Conservation (phyloP, 1,140 invertebrate genomes). For the Drusus annulatus region DNA sequence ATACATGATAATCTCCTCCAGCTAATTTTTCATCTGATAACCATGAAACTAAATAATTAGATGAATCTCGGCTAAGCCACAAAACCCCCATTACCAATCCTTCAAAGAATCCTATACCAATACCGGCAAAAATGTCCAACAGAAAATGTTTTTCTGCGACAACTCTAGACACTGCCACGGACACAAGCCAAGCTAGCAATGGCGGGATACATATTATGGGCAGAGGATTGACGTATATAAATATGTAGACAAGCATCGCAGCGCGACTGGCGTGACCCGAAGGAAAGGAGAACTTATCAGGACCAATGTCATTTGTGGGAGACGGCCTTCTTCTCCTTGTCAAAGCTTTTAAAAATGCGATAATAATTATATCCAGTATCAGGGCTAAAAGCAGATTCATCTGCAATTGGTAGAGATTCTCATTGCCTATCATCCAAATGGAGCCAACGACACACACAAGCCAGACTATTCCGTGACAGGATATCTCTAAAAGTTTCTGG, state of each 20-base stretch:
- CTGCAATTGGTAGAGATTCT: constrained; percentile 50
- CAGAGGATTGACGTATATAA: constrained; percentile 76
- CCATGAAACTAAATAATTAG: constrained; percentile 64
- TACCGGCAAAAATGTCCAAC: constrained; percentile 86
- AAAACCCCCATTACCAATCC: constrained; percentile 77
- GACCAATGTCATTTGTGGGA: constrained; percentile 72
- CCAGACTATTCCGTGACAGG: constrained; percentile 55
- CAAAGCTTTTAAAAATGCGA: constrained; percentile 87
- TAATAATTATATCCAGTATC: constrained; percentile 87
- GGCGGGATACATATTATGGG: constrained; percentile 74
- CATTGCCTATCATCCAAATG: constrained; percentile 50
- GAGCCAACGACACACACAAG: constrained; percentile 45
- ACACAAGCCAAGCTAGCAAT: constrained; percentile 81
- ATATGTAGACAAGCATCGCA: constrained; percentile 82
- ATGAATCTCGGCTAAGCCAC: constrained; percentile 75
- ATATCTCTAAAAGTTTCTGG: constrained; percentile 46
- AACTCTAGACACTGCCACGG: constrained; percentile 85
- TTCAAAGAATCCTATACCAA: constrained; percentile 83
- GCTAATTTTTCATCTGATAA: constrained; percentile 62
- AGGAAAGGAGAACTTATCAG: constrained; percentile 96
- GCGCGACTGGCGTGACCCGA: constrained; percentile 96
- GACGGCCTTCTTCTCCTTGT: constrained; percentile 83
- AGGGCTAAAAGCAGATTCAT: constrained; percentile 72
- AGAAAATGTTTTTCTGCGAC: constrained; percentile 85
- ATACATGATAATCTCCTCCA: constrained; percentile 55